phyloP scores from a whole-genome alignment of 2,113 vertebrate species.

The Dicaeum eximium region DNA sequence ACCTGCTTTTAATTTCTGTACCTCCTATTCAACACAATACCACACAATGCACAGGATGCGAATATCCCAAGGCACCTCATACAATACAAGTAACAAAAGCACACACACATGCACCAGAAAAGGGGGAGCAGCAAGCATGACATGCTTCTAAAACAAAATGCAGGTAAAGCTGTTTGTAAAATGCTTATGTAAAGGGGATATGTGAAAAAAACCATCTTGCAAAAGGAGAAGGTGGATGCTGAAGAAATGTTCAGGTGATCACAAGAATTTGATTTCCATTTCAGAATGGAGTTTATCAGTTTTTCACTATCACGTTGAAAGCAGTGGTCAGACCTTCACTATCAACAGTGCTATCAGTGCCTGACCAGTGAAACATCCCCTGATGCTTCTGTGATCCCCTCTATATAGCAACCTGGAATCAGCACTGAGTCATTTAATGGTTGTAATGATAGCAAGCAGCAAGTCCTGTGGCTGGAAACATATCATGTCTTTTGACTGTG shows the following conservation, averaged over 20 bases:
- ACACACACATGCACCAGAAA: conserved; percentile 31
- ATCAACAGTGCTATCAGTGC: not conserved
- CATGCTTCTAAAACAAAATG: not conserved
- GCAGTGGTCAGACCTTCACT: not conserved
- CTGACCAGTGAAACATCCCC: not conserved
- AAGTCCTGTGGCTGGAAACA: not conserved
- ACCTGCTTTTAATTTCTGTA: conserved; percentile 63
- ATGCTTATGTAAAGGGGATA: not conserved
- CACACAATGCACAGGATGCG: conserved; percentile 70
- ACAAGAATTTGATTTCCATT: not conserved
- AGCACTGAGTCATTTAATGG: not conserved
- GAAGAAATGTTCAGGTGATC: not conserved
- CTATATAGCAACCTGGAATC: not conserved
- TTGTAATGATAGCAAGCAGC: not conserved
- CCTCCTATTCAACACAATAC: conserved; percentile 69
- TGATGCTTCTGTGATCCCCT: not conserved
- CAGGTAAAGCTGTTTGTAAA: conserved; percentile 14
- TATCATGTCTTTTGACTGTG: not conserved
- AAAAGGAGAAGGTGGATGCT: not conserved
- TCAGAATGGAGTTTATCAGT: not conserved
- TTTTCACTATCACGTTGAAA: not conserved
- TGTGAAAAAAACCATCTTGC: not conserved
- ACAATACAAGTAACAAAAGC: conserved; percentile 63
- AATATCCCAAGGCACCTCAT: conserved; percentile 68
- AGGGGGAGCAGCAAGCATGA: not conserved